Percentiles rank a stretch among this genome's conserved stretches.
Evolutionary conservation across 2,113 vertebrate genomes (phyloP).

Genomic region (Willisornis vidua): DNA sequence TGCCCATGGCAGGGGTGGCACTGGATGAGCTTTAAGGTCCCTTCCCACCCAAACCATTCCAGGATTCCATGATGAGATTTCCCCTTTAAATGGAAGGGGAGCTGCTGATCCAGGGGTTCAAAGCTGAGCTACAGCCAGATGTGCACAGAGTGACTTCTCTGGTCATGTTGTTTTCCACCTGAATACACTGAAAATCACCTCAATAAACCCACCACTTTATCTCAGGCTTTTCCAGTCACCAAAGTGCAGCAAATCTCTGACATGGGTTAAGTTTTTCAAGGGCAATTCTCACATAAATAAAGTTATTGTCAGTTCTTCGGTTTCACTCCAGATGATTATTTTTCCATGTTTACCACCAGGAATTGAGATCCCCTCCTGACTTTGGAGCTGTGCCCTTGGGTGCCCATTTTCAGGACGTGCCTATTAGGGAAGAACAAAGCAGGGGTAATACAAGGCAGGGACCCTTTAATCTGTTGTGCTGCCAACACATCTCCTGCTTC

Average conservation of each 20-base stretch:
- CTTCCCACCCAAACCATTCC: neutral
- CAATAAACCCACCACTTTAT: rapidly evolving
- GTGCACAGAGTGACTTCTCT: rapidly evolving
- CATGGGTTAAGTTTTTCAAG: neutral
- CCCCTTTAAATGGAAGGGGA: neutral
- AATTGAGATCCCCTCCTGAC: neutral
- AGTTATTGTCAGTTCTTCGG: neutral
- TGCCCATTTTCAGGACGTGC: neutral
- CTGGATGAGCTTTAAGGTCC: neutral
- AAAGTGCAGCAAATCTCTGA: neutral
- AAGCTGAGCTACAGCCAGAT: rapidly evolving
- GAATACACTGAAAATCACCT: rapidly evolving
- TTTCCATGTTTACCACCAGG: neutral
- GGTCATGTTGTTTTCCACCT: neutral
- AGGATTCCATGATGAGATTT: neutral
- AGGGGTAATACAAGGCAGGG: neutral
- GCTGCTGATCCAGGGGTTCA: neutral
- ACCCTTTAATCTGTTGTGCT: neutral
- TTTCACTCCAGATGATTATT: neutral
- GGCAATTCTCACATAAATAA: neutral
- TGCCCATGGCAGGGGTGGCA: no score
- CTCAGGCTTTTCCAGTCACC: neutral
- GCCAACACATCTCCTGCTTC: neutral
- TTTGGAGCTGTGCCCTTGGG: neutral
- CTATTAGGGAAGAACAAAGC: neutral